These are phyloP conservation scores for Sebastes minor DNA, from an alignment of 2,797 vertebrate genomes.

Conservation along the genomic window DNA sequence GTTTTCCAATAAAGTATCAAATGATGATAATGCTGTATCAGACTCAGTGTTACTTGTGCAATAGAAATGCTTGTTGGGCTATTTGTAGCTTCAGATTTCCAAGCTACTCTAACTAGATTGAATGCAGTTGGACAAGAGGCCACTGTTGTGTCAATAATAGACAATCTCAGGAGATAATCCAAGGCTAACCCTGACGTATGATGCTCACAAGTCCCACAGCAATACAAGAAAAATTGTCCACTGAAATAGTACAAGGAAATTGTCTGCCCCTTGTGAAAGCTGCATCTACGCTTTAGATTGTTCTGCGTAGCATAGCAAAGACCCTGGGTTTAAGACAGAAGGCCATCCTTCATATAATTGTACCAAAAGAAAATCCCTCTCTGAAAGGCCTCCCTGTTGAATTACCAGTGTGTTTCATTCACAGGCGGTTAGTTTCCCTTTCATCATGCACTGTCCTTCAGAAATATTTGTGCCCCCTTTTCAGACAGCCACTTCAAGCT, in stretches of 20 bases:
- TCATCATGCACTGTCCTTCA: slow-evolving; percentile 34
- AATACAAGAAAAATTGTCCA: slow-evolving; percentile 31
- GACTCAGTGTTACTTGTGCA: background rate
- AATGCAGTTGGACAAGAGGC: background rate
- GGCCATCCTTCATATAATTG: slow-evolving; percentile 24
- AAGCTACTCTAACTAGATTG: background rate
- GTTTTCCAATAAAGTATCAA: background rate
- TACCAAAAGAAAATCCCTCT: slow-evolving; percentile 29
- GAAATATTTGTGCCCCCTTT: slow-evolving; percentile 2
- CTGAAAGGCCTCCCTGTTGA: slow-evolving; percentile 28
- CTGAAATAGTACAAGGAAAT: slow-evolving; percentile 20
- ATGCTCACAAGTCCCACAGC: slow-evolving; percentile 16
- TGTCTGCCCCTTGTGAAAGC: slow-evolving; percentile 11
- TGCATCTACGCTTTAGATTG: slow-evolving; percentile 9
- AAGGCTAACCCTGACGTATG: slow-evolving; percentile 12
- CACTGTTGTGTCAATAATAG: slow-evolving; percentile 5
- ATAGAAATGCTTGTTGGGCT: background rate
- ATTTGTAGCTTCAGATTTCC: background rate
- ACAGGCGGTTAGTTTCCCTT: slow-evolving; percentile 9
- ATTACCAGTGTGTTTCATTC: slow-evolving; percentile 17
- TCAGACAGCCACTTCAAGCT: slow-evolving; percentile 25
- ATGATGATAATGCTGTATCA: background rate
- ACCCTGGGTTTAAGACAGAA: slow-evolving; percentile 20
- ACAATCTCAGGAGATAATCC: slow-evolving; percentile 25
- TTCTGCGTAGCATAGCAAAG: slow-evolving; percentile 16